Evolutionary conservation across 2,888 invertebrate genomes (phyloP), one percentile per base, ranked within the genome.

Genomic region (Eilema caniola): DNA sequence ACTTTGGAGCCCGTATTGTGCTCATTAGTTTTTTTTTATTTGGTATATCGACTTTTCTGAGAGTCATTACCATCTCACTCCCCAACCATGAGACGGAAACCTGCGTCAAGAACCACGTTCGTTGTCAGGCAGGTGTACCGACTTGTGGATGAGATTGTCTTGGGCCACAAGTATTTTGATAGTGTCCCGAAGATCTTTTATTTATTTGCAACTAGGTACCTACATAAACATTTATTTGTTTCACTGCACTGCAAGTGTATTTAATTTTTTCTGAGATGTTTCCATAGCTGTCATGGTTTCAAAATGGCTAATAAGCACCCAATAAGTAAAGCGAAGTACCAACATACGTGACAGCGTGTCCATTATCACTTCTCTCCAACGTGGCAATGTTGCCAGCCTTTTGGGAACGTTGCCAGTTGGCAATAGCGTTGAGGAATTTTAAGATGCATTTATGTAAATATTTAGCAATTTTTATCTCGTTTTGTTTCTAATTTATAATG

Each of bases 371-470:
- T 20, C 3, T 47, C 16, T 47, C 7, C 20, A 20, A 47, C 47
- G 20, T 47, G 7, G 47, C 47, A 47, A 20, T 47, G 47, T 47
- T 20, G 8, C 20, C 47, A 47, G 47, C 47, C 47, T 47, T 47
- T 47, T 47, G 20, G 47, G 47, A 20, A 47, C 47, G 20, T 47
- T 47, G 47, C 47, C 47, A 53, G 53, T 53, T 53, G 53, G 53
- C 53, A 10, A n/a, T 53, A 2, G 53, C 10, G 53, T 1, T n/a
- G 20, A n/a, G 53, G 53, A n/a, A 53, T 53, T 53, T n/a, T 53
- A 53, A n/a, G 53, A 53, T 53, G 53, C 8, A 53, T 53, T 53
- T 53, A 53, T 53, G 53, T 53, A 53, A 53, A 53, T 53, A 53
- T 53, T 53, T 53, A 53, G n/a, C n/a, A n/a, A n/a, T n/a, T 53